Conservation (phyloP, 2,888 invertebrate genomes). For the Kuschelorhynchus macadamiae region DNA sequence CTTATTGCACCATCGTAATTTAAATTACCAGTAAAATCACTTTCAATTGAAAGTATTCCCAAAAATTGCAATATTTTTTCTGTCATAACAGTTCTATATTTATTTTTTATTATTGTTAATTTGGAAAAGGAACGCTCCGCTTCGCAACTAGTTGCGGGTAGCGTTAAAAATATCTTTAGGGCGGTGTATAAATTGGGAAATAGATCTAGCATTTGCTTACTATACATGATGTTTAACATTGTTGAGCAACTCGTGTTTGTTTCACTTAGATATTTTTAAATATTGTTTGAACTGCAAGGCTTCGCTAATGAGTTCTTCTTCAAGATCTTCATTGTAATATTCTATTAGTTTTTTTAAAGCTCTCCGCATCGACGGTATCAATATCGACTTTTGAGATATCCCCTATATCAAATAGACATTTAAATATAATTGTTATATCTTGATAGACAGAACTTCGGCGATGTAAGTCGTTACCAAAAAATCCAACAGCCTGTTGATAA, state of each 20-base stretch:
- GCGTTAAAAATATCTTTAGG: conserved; percentile 8
- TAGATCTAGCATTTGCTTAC: background rate
- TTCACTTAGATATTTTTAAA: conserved; percentile 1
- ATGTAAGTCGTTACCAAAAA: too few relatives aligned
- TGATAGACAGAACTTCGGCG: too few relatives aligned
- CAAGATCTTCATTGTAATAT: conserved; percentile 3
- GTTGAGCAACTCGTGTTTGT: conserved; percentile 3
- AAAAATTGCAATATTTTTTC: too few relatives aligned
- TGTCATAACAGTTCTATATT: conserved; percentile 1
- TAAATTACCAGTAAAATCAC: background rate
- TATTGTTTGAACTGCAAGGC: conserved; percentile 6
- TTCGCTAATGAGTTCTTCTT: background rate
- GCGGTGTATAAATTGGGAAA: conserved; percentile 2
- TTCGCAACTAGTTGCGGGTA: conserved; percentile 15
- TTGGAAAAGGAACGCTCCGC: conserved; percentile 15
- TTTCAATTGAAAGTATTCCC: too few relatives aligned
- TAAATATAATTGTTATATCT: too few relatives aligned
- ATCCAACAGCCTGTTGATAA: too few relatives aligned
- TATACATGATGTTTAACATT: background rate
- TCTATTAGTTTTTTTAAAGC: background rate
- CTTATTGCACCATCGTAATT: conserved; percentile 14
- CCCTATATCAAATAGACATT: too few relatives aligned
- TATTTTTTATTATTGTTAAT: conserved; percentile 14
- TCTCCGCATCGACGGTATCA: too few relatives aligned
- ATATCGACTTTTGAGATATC: too few relatives aligned